A percentile compares a stretch with the other conserved stretches of the same genome.
Evolutionary conservation across 1,140 invertebrate genomes (phyloP).

Genomic region (Caerostris extrusa): DNA sequence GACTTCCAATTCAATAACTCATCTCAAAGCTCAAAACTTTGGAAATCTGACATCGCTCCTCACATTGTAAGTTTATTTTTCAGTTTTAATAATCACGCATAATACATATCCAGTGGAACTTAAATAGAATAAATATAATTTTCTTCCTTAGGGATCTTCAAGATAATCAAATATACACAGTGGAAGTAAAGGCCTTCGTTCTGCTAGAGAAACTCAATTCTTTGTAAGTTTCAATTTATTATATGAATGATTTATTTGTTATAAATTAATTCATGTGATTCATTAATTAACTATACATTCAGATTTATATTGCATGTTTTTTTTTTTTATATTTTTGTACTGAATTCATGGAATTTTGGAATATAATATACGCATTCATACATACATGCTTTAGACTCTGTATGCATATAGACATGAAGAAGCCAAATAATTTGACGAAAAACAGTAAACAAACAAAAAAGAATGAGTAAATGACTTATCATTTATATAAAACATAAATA

Average conservation of each 20-base stretch:
- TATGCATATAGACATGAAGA: too few relatives aligned
- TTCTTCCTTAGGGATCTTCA: constrained; percentile 61
- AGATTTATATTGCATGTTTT: too few relatives aligned
- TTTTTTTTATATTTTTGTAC: too few relatives aligned
- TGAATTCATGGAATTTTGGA: too few relatives aligned
- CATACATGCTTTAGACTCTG: too few relatives aligned
- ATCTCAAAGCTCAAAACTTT: constrained; percentile 52
- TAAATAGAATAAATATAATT: background rate
- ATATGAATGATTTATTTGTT: background rate
- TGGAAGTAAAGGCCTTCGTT: constrained; percentile 59
- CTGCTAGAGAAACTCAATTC: constrained; percentile 27
- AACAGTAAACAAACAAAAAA: too few relatives aligned
- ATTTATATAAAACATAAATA: too few relatives aligned
- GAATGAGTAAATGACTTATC: too few relatives aligned
- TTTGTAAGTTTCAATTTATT: constrained; percentile 61
- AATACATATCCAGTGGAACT: background rate
- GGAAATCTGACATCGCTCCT: constrained; percentile 63
- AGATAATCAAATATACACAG: constrained; percentile 61
- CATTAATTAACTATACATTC: too few relatives aligned
- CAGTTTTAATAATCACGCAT: background rate
- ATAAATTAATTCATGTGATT: background rate
- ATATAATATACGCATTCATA: too few relatives aligned
- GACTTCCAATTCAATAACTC: constrained; percentile 60
- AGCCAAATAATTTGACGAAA: too few relatives aligned
- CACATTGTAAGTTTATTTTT: constrained; percentile 68